Conservation (phyloP, 2,888 invertebrate species). For the Lissonota sp. region DNA sequence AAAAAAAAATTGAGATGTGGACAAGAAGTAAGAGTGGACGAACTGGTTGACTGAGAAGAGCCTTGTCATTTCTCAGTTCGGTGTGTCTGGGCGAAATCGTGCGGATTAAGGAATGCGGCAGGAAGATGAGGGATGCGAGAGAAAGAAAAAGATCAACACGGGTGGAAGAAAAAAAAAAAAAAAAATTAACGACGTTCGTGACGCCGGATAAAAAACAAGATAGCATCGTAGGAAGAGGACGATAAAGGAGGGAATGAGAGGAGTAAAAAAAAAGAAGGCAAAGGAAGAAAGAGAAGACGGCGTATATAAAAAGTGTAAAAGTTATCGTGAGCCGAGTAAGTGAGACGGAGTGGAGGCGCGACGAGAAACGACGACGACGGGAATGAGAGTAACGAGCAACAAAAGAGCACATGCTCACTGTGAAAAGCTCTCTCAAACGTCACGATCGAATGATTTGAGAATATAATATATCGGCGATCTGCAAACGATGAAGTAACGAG, state of each 20-base stretch:
- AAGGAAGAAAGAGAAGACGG: conserved; percentile 11
- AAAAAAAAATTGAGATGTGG: neutral
- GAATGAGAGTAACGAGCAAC: conserved; percentile 36
- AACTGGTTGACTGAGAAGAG: conserved; percentile 60
- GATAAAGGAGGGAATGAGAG: conserved; percentile 3
- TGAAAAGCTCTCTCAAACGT: conserved; percentile 56
- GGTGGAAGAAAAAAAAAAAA: too few species aligned
- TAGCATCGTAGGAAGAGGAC: conserved; percentile 26
- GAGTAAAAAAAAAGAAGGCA: conserved; percentile 5
- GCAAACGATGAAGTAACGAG: conserved; percentile 48
- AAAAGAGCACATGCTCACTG: conserved; percentile 32
- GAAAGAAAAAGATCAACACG: conserved; percentile 44
- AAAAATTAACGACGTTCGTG: conserved; percentile 65
- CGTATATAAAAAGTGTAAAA: conserved; percentile 32
- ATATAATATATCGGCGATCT: conserved; percentile 30
- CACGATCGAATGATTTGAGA: conserved; percentile 58
- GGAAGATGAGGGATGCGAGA: conserved; percentile 59
- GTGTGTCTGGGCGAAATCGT: conserved; percentile 51
- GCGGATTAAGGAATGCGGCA: conserved; percentile 66
- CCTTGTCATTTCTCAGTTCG: too few species aligned
- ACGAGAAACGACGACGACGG: too few species aligned
- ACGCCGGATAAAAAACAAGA: conserved; percentile 57
- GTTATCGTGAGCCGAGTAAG: conserved; percentile 34
- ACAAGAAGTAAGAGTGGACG: conserved; percentile 4
- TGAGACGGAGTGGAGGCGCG: conserved; percentile 6